phyloP scores from a whole-genome alignment of 2,888 invertebrate species.

The Plutella xylostella region DNA sequence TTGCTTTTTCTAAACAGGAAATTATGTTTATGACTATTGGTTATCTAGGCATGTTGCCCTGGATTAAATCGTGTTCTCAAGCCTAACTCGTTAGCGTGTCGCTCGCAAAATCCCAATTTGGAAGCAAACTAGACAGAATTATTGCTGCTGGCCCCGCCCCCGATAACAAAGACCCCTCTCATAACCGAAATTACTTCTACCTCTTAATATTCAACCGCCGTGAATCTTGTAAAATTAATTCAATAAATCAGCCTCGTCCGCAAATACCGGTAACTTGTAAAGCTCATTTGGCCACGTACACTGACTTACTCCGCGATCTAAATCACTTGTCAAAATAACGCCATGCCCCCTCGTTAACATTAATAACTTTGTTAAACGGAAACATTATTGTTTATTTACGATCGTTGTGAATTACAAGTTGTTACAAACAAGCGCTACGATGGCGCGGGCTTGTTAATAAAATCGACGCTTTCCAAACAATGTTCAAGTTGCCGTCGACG shows the following conservation, averaged over 20 bases:
- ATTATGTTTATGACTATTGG: no score
- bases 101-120: slow-evolving; percentile 31
- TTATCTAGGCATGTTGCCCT: no score
- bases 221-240: slow-evolving; percentile 60
- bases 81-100: slow-evolving; percentile 1
- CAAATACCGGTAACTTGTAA: slow-evolving; percentile 42
- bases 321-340: slow-evolving; percentile 31
- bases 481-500: slow-evolving; percentile 27
- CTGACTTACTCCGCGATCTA: slow-evolving; percentile 31
- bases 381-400: slow-evolving; percentile 17
- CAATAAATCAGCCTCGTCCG: slow-evolving; percentile 49
- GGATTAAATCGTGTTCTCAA: no score
- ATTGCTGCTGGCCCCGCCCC: slow-evolving; percentile 32
- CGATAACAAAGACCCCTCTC: slow-evolving; percentile 49
- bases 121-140: slow-evolving; percentile 35
- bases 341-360: slow-evolving; percentile 24
- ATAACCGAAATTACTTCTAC: slow-evolving; percentile 54
- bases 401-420: slow-evolving; percentile 25
- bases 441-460: slow-evolving; percentile 23
- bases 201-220: slow-evolving; percentile 53
- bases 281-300: slow-evolving; percentile 29
- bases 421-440: slow-evolving; percentile 15
- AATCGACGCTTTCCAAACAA: slow-evolving; percentile 24
- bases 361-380: slow-evolving; percentile 28
- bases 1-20: no score